Base-by-base conservation (phyloP, 2,797 vertebrate species). In the Coracias cyanogaster region DNA sequence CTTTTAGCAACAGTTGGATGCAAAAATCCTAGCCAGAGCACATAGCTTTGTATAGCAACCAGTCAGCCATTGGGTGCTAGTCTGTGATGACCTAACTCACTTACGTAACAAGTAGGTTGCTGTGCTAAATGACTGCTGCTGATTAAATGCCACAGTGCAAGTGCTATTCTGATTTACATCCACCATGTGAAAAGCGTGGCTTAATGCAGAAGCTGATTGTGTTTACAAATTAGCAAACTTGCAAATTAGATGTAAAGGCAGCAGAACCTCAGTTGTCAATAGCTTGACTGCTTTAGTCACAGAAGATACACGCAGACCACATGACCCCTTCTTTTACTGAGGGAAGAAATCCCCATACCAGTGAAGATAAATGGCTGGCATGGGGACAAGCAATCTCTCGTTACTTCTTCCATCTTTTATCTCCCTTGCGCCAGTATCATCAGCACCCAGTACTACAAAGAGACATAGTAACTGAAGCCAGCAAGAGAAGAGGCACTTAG, bases 151-250 rank as follows among this genome's bases (percentile, higher is more conserved):
- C 72, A 88, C 37, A 25, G 51, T 46, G 33, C 86, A 96, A 95
- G 96, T 97, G 94, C 94, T 81, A 95, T 96, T 97, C 97, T 95
- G 93, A 89, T 73, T 83, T 94, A 45, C 67, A 95, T 89, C 71
- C 88, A 82, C 85, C 91, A 62, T 61, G 58, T 67, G 72, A 93
- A 82, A 94, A 95, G 61, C 7, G 7, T 61, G 39, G 12, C 71
- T 90, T 76, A 67, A 72, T 41, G 66, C 41, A 84, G 26, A 49
- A 62, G 52, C 24, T 37, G 37, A 60, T 31, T 35, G 4, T 54
- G 77, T 74, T 91, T 85, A 73, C 28, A 69, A 39, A 76, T 58
- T 51, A 85, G 82, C 57, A 74, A 37, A 37, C 37, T 37, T 37
- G 12, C 37, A 37, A 10, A 37, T 37, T 37, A 10, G 80, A 79